phyloP scores from a whole-genome alignment of 2,888 invertebrate genomes.

The Campaea margaritaria region DNA sequence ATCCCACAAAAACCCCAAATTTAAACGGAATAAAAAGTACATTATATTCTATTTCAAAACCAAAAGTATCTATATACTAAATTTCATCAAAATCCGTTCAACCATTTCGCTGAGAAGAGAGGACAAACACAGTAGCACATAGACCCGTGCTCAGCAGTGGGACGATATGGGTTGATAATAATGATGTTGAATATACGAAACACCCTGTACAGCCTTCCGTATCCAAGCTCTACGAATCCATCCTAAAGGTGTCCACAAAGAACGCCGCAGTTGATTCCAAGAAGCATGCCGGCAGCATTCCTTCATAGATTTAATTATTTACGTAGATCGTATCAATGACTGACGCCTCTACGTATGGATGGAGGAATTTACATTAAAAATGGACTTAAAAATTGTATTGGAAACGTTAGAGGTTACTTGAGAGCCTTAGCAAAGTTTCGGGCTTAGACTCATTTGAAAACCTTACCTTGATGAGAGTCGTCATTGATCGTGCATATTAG shows the following conservation, averaged over 20 bases:
- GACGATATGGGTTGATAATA: too few relatives aligned
- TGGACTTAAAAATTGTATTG: background rate
- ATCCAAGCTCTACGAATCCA: slow-evolving; percentile 45
- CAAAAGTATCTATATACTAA: too few relatives aligned
- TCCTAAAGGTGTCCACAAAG: slow-evolving; percentile 47
- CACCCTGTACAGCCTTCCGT: slow-evolving; percentile 43
- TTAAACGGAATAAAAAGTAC: too few relatives aligned
- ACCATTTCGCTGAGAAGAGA: too few relatives aligned
- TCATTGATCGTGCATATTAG: too few relatives aligned
- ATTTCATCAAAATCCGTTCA: too few relatives aligned
- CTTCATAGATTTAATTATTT: slow-evolving; percentile 30
- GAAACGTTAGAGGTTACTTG: background rate
- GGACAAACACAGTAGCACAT: too few relatives aligned
- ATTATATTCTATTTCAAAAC: too few relatives aligned
- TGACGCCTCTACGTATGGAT: slow-evolving; percentile 5
- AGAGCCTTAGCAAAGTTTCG: background rate
- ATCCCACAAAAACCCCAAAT: too few relatives aligned
- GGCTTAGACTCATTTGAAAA: too few relatives aligned
- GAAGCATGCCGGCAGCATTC: slow-evolving; percentile 49
- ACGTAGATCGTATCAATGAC: slow-evolving; percentile 27
- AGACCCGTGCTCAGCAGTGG: too few relatives aligned
- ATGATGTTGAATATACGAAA: slow-evolving; percentile 7
- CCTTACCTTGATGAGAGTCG: too few relatives aligned
- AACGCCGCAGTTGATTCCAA: slow-evolving; percentile 55
- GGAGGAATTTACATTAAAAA: slow-evolving; percentile 38